These are phyloP conservation scores for Ranitomeya imitator DNA, from an alignment of 2,113 vertebrate genomes.

Conservation along the genomic window DNA sequence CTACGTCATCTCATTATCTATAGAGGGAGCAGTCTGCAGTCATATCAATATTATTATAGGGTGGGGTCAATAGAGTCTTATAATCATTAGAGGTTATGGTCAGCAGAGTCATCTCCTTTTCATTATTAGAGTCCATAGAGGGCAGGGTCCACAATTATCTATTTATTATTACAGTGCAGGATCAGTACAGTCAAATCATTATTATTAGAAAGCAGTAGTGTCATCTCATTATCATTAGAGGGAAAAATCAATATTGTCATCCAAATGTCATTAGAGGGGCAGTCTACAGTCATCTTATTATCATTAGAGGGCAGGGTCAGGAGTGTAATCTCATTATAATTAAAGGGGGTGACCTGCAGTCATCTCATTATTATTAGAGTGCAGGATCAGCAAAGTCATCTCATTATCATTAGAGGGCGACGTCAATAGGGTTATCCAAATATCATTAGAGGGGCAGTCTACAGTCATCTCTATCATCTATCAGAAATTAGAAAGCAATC, in stretches of 20 bases:
- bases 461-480: too few relatives aligned
- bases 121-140: background rate
- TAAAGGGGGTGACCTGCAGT: background rate
- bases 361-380: background rate
- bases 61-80: too few relatives aligned
- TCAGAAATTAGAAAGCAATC: too few relatives aligned
- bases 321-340: background rate
- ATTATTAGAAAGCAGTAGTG: background rate
- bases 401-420: background rate
- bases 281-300: background rate
- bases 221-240: too few relatives aligned
- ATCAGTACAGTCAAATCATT: background rate
- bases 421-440: background rate
- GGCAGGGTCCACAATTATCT: too few relatives aligned
- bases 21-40: background rate
- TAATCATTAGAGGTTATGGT: background rate
- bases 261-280: background rate
- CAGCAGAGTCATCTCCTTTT: background rate
- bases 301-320: background rate
- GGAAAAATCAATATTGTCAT: too few relatives aligned
- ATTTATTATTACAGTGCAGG: background rate
- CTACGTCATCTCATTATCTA: background rate
- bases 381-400: background rate
- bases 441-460: background rate
- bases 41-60: too few relatives aligned